Base-by-base conservation (phyloP, 2,888 invertebrate genomes). In the Drosophila dives region DNA sequence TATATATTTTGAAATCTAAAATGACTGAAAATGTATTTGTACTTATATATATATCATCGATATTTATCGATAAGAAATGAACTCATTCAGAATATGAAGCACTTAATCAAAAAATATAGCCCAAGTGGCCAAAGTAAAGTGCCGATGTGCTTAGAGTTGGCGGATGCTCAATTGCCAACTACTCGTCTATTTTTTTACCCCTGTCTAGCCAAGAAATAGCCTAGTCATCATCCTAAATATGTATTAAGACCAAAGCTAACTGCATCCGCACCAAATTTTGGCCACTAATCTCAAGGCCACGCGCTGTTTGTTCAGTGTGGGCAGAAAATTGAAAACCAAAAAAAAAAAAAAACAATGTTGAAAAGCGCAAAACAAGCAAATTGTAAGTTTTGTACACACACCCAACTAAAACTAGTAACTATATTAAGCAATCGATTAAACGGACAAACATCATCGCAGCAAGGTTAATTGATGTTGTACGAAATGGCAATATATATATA, bases 81-180 rank as follows among this genome's bases (percentile, higher is more conserved):
- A 85, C 90, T 88, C 88, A 86, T 90, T 90, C 90, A 87, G 87
- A 90, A 86, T 90, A 72, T 77, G 66, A 86, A 83, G 75, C 77
- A 77, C 80, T 71, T 66, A 67, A 66, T 48, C 33, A 64, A 67
- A 64, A 64, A 72, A 64, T 51, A 26, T 56, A 60, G 61, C 29
- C 38, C 38, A 66, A 72, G 81, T 83, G 78, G 79, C 65, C 71
- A 82, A 80, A 83, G 68, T 69, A 45, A 68, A 75, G 71, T 77
- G 70, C 53, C 62, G 67, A 62, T 82, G 85, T 64, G 56, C 48
- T 71, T 77, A 64, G 80, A 72, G 64, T 66, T 73, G 79, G 72
- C 62, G 32, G 66, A 54, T 38, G 48, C 32, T 54, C 48, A 53
- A 66, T 54, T 36, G 32, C 4, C 66, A 55, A 29, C 42, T 2